Base-by-base conservation (phyloP, 2,797 vertebrate genomes). In the Toxotes lorentzi region DNA sequence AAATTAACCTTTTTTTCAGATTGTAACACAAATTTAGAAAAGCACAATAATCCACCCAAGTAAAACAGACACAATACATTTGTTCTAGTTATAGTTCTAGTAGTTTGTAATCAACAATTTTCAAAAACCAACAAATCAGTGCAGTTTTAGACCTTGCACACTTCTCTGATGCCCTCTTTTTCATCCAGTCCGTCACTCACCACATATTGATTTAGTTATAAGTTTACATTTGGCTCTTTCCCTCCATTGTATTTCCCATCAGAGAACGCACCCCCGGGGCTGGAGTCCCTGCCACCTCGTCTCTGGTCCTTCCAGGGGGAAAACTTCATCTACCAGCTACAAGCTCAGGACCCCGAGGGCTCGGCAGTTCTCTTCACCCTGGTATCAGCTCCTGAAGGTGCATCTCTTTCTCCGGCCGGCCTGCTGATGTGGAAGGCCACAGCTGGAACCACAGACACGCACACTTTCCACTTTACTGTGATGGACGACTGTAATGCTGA, bases 271-370 rank as follows among this genome's bases (percentile, higher is more conserved):
- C 94, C 96, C 34, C 97, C 97, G 0, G 71, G 93, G 48, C 92
- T 98, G 86, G 94, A 95, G 88, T 63, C 70, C 6, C 79, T 79
- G 4, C 94, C 94, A 60, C 77, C 73, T 51, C 81, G 0, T 27
- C 94, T 99, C 7, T 91, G 91, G 61, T 89, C 95, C 16, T 97
- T 98, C 93, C 92, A 94, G 23, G 96, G 96, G n/a, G 96, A 98
- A 92, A 91, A 93, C 70, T 96, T 98, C 81, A 85, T 95, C 0
- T 96, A 96, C 90, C 97, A 97, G 88, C 95, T 99, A 17, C 78
- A 87, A 58, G 96, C 96, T 23, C 91, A 76, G 56, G 97, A 99
- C 90, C 96, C 96, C 0, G 97, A 98, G 85, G 96, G 96, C 58
- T 97, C 97, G 5, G 78, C 88, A 3, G 79, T 97, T 73, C 75